Evolutionary conservation across 2,888 invertebrate genomes (phyloP), one percentile per base, ranked within the genome.

Genomic region (Lithophane ornitopus): DNA sequence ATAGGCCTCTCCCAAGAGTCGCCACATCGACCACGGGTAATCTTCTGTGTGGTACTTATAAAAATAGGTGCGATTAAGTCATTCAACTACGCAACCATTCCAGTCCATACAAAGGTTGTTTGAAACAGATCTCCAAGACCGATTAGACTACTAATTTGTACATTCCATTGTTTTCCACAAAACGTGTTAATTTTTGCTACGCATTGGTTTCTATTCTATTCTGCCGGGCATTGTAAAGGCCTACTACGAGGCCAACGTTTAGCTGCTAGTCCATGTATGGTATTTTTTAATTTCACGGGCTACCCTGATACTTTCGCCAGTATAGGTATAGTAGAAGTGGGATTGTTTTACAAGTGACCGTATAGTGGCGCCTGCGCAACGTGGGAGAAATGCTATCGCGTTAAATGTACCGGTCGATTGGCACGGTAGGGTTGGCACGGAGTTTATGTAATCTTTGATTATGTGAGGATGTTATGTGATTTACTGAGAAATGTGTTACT

Each of bases 321-420:
- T 76, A 70, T 76, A 67, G 52, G 41, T 65, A 52, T 49, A 26
- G 28, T 39, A 62, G 34, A 65, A 52, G 52, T 78, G 52, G 82
- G 74, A 84, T 84, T 82, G 71, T 85, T 86, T 79, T 84, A 84
- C 81, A 80, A 78, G 78, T 70, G 69, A 66, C 67, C 67, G 72
- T 76, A 58, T 76, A 84, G 84, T 75, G 84, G 86, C 86, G 88
- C 84, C 74, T 71, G 77, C 63, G 73, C 76, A 78, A 74, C 76
- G 85, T 85, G 85, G 67, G 84, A 87, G 84, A 87, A 86, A 86
- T 82, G 80, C 78, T 78, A 79, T 78, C 86, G 82, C 66, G 81
- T 79, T 80, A 85, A 85, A 84, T 81, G 81, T 82, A 88, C 75
- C 86, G 88, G 88, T 80, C 70, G 75, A 77, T 77, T 74, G 77